Evolutionary conservation across 1,140 invertebrate species (phyloP).

Genomic region (Vollenhovia emeryi): DNA sequence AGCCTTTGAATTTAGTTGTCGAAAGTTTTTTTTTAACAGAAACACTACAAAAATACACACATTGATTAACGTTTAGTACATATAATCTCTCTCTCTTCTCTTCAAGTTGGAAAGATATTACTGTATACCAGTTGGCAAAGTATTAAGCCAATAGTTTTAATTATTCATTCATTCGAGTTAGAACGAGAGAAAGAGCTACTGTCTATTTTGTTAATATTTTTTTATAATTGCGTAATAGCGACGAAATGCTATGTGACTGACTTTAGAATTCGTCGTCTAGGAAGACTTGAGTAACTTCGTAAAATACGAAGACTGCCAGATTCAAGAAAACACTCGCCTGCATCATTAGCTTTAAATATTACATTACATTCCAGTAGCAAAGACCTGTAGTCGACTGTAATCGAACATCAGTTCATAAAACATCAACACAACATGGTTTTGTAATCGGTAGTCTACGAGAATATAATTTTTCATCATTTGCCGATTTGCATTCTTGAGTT

Average conservation of each 20-base stretch:
- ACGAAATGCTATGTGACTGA: conserved; percentile 72
- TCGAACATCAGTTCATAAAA: neutral
- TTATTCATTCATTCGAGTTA: conserved; percentile 63
- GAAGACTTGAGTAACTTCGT: conserved; percentile 62
- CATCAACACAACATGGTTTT: neutral
- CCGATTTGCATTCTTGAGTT: conserved; percentile 44
- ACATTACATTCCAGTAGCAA: conserved; percentile 44
- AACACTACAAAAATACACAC: neutral
- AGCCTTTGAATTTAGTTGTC: neutral
- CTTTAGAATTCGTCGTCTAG: conserved; percentile 62
- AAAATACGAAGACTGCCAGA: conserved; percentile 13
- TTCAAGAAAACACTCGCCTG: conserved; percentile 39
- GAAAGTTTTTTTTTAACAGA: neutral
- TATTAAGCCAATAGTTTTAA: conserved; percentile 57
- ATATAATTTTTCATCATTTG: conserved; percentile 19
- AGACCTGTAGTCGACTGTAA: neutral
- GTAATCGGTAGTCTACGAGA: conserved; percentile 1
- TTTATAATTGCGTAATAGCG: conserved; percentile 66
- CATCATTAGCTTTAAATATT: conserved; percentile 23
- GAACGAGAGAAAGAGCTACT: conserved; percentile 59
- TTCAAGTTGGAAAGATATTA: neutral
- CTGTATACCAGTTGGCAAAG: conserved; percentile 34
- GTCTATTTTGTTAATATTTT: conserved; percentile 74
- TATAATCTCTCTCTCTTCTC: neutral
- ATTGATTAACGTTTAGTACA: neutral